Evolutionary conservation across 2,797 vertebrate species (phyloP), one percentile per base, ranked within the genome.

Genomic region (Eurystomus glaucurus): DNA sequence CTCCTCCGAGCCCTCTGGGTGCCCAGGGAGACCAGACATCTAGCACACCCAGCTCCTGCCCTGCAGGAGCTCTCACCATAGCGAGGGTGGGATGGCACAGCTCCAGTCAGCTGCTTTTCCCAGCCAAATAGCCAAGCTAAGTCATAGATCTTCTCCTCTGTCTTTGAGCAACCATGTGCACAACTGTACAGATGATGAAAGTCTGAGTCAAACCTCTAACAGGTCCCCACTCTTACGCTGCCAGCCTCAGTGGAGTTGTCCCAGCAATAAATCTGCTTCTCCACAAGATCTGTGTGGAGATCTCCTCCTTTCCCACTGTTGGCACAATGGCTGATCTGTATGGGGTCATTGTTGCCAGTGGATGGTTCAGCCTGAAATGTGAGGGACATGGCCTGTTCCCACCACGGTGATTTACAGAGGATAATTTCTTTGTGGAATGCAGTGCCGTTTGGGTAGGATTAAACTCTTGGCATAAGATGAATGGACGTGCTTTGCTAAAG

Each of bases 271-370:
- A n/a, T 80, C 48, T 54, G 33, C 61, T 83, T 58, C 51, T 66
- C 15, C 10, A 0, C 2, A 3, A 23, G 10, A 31, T 81, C 48
- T 77, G 35, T 25, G 51, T 41, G 55, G 55, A 64, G 60, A 71
- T 71, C 8, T 10, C 8, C 11, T 86, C 37, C 39, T 72, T 88
- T 54, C 5, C 46, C 2, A 0, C 57, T 69, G 12, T 62, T 5
- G 4, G 10, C 12, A 4, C 0, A 1, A 26, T 18, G 33, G 18
- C 31, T 75, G 65, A 41, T 35, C 55, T 1, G 0, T 29, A 8
- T 0, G 3, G 45, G 11, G 11, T 57, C 5, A 1, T 37, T 57
- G 21, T 16, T 52, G 21, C 37, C 37, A 55, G 52, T n/a, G 48
- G 50, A 22, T 37, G 8, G 10, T 43, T 74, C 68, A 66, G 35